Evolutionary conservation across 2,797 vertebrate species (phyloP), one percentile per base, ranked within the genome.

Genomic region (Spondyliosoma cantharus): DNA sequence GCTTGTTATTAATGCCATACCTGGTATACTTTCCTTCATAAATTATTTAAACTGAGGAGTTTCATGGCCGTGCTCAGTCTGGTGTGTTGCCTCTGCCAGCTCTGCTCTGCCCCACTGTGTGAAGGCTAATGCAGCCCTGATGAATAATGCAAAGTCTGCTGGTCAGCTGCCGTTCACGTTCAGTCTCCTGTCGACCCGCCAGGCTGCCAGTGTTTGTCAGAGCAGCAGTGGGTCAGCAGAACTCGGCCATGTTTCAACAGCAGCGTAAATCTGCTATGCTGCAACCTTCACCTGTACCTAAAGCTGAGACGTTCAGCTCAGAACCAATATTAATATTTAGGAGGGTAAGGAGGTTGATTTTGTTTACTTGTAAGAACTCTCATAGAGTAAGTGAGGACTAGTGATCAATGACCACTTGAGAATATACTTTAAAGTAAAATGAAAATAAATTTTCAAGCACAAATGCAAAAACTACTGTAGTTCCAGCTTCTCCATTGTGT

Each of bases 141-240:
- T 95, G 88, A 95, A 95, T 95, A 93, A 95, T 95, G 89, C 80
- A 95, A 84, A 32, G 25, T 59, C 71, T 80, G 76, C 79, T 64
- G 86, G 73, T 81, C 75, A 52, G 72, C 83, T 72, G 75, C 86
- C 80, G 84, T 81, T 90, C 81, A 71, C 75, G 78, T 86, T 92
- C 45, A 2, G 74, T 76, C 80, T 88, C 67, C 66, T 71, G 84
- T 81, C 53, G 37, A 80, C 71, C 74, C 50, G 65, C 80, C 71
- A 52, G 74, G 42, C 68, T 67, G 78, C 80, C 17, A 54, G 57
- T 60, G 80, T 78, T 71, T 74, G 70, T 89, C 76, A 50, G 75
- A 81, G 76, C 76, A 73, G 74, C 68, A 77, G 75, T 87, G 81
- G 79, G 78, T 91, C 86, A 83, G 81, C 89, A 78, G 77, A 80